These are phyloP conservation scores for Graphium colonna DNA, from an alignment of 2,888 invertebrate species.

Conservation along the genomic window DNA sequence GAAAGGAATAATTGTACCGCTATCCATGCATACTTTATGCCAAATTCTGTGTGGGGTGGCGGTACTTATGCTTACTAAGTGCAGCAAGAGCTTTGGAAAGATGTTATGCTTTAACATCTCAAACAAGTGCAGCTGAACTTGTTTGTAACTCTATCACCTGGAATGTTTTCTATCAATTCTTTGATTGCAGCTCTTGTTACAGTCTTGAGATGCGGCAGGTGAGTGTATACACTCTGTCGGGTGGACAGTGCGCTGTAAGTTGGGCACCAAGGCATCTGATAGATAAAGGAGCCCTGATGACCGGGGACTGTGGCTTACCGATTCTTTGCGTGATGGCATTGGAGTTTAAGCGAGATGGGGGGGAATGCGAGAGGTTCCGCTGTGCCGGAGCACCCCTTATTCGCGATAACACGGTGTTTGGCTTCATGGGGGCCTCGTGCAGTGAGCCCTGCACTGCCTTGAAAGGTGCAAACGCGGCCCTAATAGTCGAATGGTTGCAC, in stretches of 20 bases:
- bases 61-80: no score
- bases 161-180: no score
- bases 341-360: conserved; percentile 6
- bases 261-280: conserved; percentile 14
- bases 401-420: conserved; percentile 38
- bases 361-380: conserved; percentile 42
- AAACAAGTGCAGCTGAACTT: no score
- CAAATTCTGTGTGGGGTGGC: no score
- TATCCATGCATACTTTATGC: no score
- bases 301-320: conserved; percentile 32
- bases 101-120: no score
- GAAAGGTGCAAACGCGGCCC: conserved; percentile 49
- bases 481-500: conserved; percentile 47
- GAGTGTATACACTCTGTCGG: conserved; percentile 26
- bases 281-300: conserved; percentile 24
- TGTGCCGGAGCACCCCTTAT: conserved; percentile 60
- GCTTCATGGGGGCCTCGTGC: conserved; percentile 49
- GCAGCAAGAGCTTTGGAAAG: no score
- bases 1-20: no score
- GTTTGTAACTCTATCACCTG: no score
- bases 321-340: conserved; percentile 41
- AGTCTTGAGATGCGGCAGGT: conserved; percentile 20
- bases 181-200: background rate
- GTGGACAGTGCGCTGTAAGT: conserved; percentile 24
- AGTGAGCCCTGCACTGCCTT: conserved; percentile 55